Evolutionary conservation across 2,888 invertebrate genomes (phyloP).

Genomic region (Brachyptera risi): DNA sequence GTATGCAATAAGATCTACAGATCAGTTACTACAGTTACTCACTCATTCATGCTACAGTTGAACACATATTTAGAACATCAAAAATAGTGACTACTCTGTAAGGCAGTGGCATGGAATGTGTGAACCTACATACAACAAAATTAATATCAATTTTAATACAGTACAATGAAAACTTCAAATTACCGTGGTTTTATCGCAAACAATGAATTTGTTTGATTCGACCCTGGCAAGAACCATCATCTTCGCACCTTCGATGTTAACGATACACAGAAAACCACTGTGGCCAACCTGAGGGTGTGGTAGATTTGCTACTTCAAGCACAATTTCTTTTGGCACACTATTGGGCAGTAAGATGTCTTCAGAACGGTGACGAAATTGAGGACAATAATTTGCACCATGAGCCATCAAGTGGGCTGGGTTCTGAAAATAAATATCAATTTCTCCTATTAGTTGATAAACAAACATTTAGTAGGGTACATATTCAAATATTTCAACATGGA

Average conservation of each 20-base stretch:
- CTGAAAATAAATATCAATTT: too few species aligned
- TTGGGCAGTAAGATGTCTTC: conserved; percentile 79
- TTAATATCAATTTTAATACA: conserved; percentile 33
- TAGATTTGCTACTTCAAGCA: conserved; percentile 84
- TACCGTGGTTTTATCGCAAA: conserved; percentile 86
- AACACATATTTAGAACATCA: too few species aligned
- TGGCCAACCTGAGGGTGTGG: conserved; percentile 86
- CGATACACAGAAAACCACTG: conserved; percentile 86
- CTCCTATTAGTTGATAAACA: too few species aligned
- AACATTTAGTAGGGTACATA: too few species aligned
- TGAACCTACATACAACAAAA: too few species aligned
- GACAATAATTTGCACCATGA: conserved; percentile 66
- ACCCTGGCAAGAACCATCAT: conserved; percentile 85
- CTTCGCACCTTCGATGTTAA: conserved; percentile 85
- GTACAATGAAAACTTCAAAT: conserved; percentile 39
- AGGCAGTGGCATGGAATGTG: too few species aligned
- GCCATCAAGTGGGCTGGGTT: conserved; percentile 54
- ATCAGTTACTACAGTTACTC: too few species aligned
- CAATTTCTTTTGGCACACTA: conserved; percentile 83
- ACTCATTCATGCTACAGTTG: too few species aligned
- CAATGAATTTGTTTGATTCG: conserved; percentile 72
- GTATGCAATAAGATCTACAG: too few species aligned
- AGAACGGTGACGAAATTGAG: conserved; percentile 72
- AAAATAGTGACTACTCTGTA: too few species aligned
- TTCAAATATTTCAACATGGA: too few species aligned